These are phyloP conservation scores for Aldrovandia affinis DNA, from an alignment of 2,797 vertebrate species.

Conservation along the genomic window DNA sequence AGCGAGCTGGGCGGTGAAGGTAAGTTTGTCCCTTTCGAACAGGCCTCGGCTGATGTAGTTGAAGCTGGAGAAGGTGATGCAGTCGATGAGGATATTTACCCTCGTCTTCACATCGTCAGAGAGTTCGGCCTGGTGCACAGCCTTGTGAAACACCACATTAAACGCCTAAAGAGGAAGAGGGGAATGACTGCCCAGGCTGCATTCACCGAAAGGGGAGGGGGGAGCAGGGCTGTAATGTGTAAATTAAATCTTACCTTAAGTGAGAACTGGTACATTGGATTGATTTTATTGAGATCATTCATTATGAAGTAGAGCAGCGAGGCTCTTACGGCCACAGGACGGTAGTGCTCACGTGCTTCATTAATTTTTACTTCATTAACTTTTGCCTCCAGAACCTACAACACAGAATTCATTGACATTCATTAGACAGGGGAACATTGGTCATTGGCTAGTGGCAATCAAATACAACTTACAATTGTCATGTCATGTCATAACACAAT, in stretches of 20 bases:
- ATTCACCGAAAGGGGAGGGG: constrained; percentile 3
- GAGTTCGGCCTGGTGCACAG: constrained; percentile 68
- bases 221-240: constrained; percentile 60
- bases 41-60: constrained; percentile 78
- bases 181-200: constrained; percentile 8
- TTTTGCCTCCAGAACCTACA: constrained; percentile 81
- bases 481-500: not conserved
- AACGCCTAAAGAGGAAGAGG: constrained; percentile 67
- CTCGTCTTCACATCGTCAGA: constrained; percentile 67
- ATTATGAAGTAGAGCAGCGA: constrained; percentile 83
- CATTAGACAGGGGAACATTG: constrained; percentile 8
- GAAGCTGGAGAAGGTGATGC: constrained; percentile 75
- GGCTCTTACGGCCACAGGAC: constrained; percentile 76
- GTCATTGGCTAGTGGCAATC: constrained; percentile 9
- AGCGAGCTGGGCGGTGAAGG: constrained; percentile 75
- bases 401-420: constrained; percentile 19
- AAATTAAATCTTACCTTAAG: constrained; percentile 61
- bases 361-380: constrained; percentile 83
- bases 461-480: not conserved
- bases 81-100: constrained; percentile 72
- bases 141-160: constrained; percentile 81
- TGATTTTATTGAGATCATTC: constrained; percentile 87
- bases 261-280: constrained; percentile 81
- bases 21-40: constrained; percentile 80
- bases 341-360: constrained; percentile 79